Evolutionary conservation across 2,888 invertebrate species (phyloP), one percentile per base, ranked within the genome.

Genomic region (Andricus curvator): DNA sequence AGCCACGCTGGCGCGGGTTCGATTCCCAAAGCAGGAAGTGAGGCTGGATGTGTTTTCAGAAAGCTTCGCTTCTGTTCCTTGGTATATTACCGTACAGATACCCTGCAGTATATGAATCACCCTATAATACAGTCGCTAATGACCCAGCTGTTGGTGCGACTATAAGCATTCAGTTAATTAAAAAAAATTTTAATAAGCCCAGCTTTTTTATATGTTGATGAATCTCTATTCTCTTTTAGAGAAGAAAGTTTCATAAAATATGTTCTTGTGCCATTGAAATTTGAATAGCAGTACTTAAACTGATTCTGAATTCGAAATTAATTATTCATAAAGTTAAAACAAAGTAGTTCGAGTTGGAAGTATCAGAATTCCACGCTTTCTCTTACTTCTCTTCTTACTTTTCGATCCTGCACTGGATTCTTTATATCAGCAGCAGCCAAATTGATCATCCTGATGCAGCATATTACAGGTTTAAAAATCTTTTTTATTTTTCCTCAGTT

Each of bases 281-380:
- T 87, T 88, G 86, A 86, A 85, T 86, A 87, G 78, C 51, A 79
- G 81, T 37, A 64, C 64, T 80, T 82, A 82, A 51, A 67, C 68
- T 83, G 81, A 83, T 80, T 80, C 80, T 82, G 84, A 84, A 87
- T 88, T 86, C 84, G 77, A 76, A 85, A 83, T 87, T 89, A 87
- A 89, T 88, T 88, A 89, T 82, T 80, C 79, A 77, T 44, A 77
- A 65, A 74, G 78, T 78, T 77, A 67, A 77, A 80, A 77, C 70
- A 77, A 77, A 80, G 56, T 79, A 77, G 44, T 74, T 78, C n/a
- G 62, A 79, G 70, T 33, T 70, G 79, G 51, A 67, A 44, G 67
- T 51, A 70, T 48, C 29, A 29, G 48, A 29, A 51, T 51, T 70
- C 51, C 17, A 20, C 29, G 33, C 70, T 70, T 70, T 70, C 70